Percentiles rank a stretch among this genome's conserved stretches.
Conservation (phyloP, 2,888 invertebrate genomes). For the Chrysina gloriosa region DNA sequence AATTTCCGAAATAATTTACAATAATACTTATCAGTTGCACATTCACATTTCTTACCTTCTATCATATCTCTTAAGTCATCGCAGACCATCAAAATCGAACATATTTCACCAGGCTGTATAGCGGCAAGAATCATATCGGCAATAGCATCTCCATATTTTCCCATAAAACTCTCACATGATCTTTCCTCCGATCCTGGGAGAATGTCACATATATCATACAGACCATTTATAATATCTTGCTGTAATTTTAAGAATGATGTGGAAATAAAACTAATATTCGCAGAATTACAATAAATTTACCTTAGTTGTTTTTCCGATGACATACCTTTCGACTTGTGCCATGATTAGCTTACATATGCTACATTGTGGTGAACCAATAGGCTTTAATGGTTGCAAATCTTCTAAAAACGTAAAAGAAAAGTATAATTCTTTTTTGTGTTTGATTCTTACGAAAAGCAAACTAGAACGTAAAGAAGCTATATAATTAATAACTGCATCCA, state of each 20-base stretch:
- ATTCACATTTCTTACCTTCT: background rate
- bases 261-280: background rate
- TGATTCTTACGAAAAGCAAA: too few species aligned
- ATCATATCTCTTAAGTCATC: constrained; percentile 37
- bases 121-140: constrained; percentile 76
- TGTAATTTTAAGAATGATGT: constrained; percentile 58
- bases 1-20: background rate
- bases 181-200: constrained; percentile 72
- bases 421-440: too few species aligned
- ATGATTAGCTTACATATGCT: constrained; percentile 84
- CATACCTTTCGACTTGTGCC: constrained; percentile 74
- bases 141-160: constrained; percentile 78
- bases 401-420: background rate
- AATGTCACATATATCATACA: constrained; percentile 76
- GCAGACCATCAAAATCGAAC: constrained; percentile 68
- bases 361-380: constrained; percentile 67
- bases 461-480: too few species aligned
- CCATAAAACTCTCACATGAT: constrained; percentile 79
- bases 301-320: constrained; percentile 76
- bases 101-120: constrained; percentile 77
- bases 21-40: background rate
- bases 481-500: too few species aligned
- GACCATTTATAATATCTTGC: constrained; percentile 78
- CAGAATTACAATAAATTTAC: constrained; percentile 60
- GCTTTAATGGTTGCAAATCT: constrained; percentile 3